These are phyloP conservation scores for Eurytoma adleriae DNA, from an alignment of 2,888 invertebrate species.

Conservation along the genomic window DNA sequence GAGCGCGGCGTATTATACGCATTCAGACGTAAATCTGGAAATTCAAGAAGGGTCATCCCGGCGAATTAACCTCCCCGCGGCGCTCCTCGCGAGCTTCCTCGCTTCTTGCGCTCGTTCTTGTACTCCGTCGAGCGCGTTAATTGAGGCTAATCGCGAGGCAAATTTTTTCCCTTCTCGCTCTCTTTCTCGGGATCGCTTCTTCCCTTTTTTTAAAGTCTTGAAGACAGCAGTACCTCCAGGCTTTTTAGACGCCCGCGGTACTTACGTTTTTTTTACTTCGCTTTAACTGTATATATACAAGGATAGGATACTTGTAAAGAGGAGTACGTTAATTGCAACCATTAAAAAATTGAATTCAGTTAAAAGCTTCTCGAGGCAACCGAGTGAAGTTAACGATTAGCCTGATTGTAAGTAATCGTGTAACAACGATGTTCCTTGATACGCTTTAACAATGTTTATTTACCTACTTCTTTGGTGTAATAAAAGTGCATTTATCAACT, in stretches of 20 bases:
- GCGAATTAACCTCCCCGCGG: slow-evolving; percentile 61
- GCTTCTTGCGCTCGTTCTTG: slow-evolving; percentile 41
- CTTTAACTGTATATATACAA: background rate
- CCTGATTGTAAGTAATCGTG: slow-evolving; percentile 45
- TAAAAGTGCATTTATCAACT: background rate
- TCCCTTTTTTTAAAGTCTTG: slow-evolving; percentile 12
- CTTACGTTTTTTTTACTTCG: slow-evolving; percentile 12
- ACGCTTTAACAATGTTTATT: slow-evolving; percentile 21
- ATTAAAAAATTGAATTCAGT: slow-evolving; percentile 52
- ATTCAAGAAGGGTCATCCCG: slow-evolving; percentile 55
- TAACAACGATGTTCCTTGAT: slow-evolving; percentile 17
- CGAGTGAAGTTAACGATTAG: slow-evolving; percentile 30
- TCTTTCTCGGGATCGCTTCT: background rate
- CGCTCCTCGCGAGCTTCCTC: slow-evolving; percentile 9
- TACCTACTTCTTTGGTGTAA: slow-evolving; percentile 2
- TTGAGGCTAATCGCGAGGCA: slow-evolving; percentile 55
- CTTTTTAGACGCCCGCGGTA: slow-evolving; percentile 17
- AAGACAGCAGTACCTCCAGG: slow-evolving; percentile 13
- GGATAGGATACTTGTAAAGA: slow-evolving; percentile 26
- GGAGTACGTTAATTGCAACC: slow-evolving; percentile 51
- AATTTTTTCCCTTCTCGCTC: slow-evolving; percentile 37
- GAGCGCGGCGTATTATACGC: slow-evolving; percentile 46
- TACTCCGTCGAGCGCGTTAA: slow-evolving; percentile 56
- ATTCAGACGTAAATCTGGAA: slow-evolving; percentile 61
- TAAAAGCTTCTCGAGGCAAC: slow-evolving; percentile 36